Evolutionary conservation across 2,797 vertebrate genomes (phyloP), one percentile per base, ranked within the genome.

Genomic region (Petrocephalus sullivani): DNA sequence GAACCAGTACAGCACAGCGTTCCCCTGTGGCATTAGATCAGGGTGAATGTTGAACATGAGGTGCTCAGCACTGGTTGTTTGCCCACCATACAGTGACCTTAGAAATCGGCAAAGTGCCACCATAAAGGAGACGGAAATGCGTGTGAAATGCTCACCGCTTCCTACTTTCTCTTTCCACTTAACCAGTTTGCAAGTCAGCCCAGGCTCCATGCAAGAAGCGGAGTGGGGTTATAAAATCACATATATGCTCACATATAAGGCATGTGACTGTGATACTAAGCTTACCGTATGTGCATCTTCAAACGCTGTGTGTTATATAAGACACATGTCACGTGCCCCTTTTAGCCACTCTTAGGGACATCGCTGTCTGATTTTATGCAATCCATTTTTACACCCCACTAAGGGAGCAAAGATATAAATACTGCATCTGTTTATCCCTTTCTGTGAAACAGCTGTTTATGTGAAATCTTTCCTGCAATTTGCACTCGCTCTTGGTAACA

Each of bases 361-460:
- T 57, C 41, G 4, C 14, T 37, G 46, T 56, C 7, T 78, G 49
- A 87, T 46, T 28, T 21, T 81, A 82, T 49, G 37, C 7, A 37
- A 28, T 71, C 12, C 75, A 51, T 23, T 60, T 49, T 37, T 8
- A 88, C 46, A 87, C 87, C 23, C 87, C 41, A 28, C 54, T 12
- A 56, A 60, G 33, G 23, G 23, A 60, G 14, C n/a, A 60, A 60
- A 54, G 56, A 23, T 23, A 75, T 16, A 82, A 56, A 87, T 23
- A 56, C 60, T 28, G 46, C 57, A 75, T 53, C 49, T n/a, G 54
- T 71, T 58, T 56, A 19, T 81, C 67, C 71, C 10, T 41, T n/a
- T 78, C 61, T 92, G 89, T 89, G 91, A 84, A 90, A 89, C 90
- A 91, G 92, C 37, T 67, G 88, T 91, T 93, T 90, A 91, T 92